Conservation (phyloP, 2,888 invertebrate genomes). For the Ceramica pisi region DNA sequence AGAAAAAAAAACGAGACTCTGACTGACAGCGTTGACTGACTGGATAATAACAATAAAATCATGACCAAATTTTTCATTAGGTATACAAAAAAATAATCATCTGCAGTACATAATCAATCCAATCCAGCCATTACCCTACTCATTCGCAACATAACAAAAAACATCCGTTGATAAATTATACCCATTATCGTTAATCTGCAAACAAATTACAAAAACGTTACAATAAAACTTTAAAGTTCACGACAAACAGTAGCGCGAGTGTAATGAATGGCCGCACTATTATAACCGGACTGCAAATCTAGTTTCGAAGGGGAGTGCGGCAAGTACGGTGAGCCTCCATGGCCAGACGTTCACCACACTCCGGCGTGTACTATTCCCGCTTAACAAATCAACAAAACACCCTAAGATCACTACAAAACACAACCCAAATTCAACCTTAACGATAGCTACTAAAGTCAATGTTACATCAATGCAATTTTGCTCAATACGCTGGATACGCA, state of each 20-base stretch:
- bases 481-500: constrained; percentile 42
- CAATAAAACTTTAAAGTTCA: constrained; percentile 80
- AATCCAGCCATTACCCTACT: constrained; percentile 36
- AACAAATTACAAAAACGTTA: constrained; percentile 76
- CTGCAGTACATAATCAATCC: constrained; percentile 26
- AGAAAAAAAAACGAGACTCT: not conserved
- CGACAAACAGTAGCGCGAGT: constrained; percentile 85
- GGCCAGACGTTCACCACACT: constrained; percentile 90
- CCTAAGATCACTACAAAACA: constrained; percentile 61
- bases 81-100: constrained; percentile 17
- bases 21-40: constrained; percentile 10
- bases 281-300: constrained; percentile 90
- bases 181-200: constrained; percentile 72
- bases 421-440: constrained; percentile 63
- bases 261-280: constrained; percentile 88
- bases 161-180: constrained; percentile 68
- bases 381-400: constrained; percentile 65
- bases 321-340: constrained; percentile 90
- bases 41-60: constrained; percentile 10
- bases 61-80: constrained; percentile 25
- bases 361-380: constrained; percentile 84
- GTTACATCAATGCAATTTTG: constrained; percentile 42
- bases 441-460: constrained; percentile 35
- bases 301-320: constrained; percentile 90
- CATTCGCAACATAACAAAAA: constrained; percentile 51